Base-by-base conservation (phyloP, 2,888 invertebrate genomes). In the Ctenicera cuprea region DNA sequence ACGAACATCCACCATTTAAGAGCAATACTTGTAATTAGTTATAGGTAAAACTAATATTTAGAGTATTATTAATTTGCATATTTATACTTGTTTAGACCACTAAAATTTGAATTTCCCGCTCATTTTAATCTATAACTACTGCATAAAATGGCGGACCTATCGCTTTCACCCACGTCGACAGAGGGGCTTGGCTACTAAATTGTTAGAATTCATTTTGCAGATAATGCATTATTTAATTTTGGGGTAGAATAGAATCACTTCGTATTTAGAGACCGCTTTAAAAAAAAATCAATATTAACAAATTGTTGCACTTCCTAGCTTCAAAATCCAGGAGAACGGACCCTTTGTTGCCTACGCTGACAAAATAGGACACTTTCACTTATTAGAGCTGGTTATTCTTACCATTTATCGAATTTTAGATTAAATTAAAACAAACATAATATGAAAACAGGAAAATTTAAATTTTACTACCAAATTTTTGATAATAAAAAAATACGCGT, bases 401-500 rank as follows among this genome's bases (percentile, higher is more conserved):
- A 5, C 9, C 1, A 45, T 14, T 14, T 45, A 12, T 8, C 43
- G 9, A 48, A 48, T 18, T 50, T 18, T 18, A 20, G 7, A 16
- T 1, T 9, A 48, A 14, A 11, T 48, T 9, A 18, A 48, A 18
- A 11, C 48, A 11, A 48, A 20, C 3, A 11, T 9, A 18, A 18
- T 18, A 8, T 18, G 2, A 48, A 48, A 48, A 48, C 48, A 9
- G 1, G 8, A 5, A 38, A 45, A n/a, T 16, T 7, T 16, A 48
- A 48, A 16, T 8, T 16, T 18, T 8, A 11, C 20, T 4, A 12
- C 50, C 20, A 16, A 20, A 12, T 16, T 9, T 50, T 16, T 16
- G 48, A n/a, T 50, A n/a, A 2, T 16, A 16, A 4, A 7, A 16
- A 11, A 14, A 16, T 30, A 52, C 50, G 54, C 66, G 66, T 22